These are phyloP conservation scores for Equus quagga DNA, from an alignment of 2,113 vertebrate species.

Conservation along the genomic window DNA sequence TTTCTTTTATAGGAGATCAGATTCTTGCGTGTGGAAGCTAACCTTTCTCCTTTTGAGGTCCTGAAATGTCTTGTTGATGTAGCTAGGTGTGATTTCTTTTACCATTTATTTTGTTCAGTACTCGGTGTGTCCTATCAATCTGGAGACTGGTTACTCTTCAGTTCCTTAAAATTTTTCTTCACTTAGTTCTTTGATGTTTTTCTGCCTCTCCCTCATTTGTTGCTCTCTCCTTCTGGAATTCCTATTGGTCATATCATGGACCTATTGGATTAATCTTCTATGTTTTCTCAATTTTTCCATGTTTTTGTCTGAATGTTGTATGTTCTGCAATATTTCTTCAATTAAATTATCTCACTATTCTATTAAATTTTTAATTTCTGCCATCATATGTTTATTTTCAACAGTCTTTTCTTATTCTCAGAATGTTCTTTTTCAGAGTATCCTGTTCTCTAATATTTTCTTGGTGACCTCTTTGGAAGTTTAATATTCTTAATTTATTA, in stretches of 20 bases:
- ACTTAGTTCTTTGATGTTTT: not conserved
- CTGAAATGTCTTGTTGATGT: not conserved
- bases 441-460: not conserved
- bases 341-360: not conserved
- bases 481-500: slow-evolving; percentile 12
- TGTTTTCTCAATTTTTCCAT: not conserved
- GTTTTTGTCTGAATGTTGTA: not conserved
- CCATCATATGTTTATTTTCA: not conserved
- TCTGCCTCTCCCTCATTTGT: not conserved
- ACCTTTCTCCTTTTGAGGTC: not conserved
- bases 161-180: not conserved
- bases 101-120: not conserved
- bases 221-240: slow-evolving; percentile 16
- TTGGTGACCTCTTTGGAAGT: not conserved
- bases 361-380: not conserved
- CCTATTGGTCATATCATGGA: not conserved
- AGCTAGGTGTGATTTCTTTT: not conserved
- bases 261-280: not conserved
- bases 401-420: not conserved
- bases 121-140: not conserved
- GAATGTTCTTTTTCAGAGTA: not conserved
- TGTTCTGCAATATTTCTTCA: not conserved
- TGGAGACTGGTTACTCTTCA: not conserved
- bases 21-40: not conserved
- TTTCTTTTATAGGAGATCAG: not conserved